Percentiles rank a stretch among this genome's conserved stretches.
Evolutionary conservation across 1,140 invertebrate genomes (phyloP).

Genomic region (Frieseomelitta varia): DNA sequence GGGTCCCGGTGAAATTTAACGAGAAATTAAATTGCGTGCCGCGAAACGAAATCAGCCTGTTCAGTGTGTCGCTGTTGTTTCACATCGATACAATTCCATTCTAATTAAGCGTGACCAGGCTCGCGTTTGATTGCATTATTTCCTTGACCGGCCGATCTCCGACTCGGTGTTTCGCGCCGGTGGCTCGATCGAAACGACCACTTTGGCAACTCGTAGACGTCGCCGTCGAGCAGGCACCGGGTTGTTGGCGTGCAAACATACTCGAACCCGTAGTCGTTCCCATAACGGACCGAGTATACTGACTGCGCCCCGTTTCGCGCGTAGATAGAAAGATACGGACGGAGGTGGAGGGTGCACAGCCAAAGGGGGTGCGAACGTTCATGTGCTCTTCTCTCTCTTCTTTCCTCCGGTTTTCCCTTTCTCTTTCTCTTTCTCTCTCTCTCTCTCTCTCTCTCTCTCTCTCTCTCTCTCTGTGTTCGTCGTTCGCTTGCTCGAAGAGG

Average conservation of each 20-base stretch:
- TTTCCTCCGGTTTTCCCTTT: neutral
- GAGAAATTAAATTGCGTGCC: constrained; percentile 62
- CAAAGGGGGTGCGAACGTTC: constrained; percentile 43
- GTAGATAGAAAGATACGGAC: constrained; percentile 47
- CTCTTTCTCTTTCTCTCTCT: neutral
- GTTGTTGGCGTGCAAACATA: constrained; percentile 35
- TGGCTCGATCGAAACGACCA: constrained; percentile 3
- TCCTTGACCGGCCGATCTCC: neutral
- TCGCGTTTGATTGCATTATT: neutral
- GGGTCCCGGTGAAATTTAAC: constrained; percentile 50
- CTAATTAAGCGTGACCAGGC: neutral
- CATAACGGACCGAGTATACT: constrained; percentile 46
- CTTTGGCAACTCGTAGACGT: constrained; percentile 35
- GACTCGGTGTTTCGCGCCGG: neutral
- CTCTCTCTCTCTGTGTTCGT: neutral
- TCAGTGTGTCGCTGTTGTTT: neutral
- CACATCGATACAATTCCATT: neutral
- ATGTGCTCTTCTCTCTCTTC: neutral
- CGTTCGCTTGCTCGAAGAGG: neutral
- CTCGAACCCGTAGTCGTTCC: constrained; percentile 48
- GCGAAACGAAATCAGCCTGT: neutral
- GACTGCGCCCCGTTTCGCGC: constrained; percentile 42
- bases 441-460: neutral
- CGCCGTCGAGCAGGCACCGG: constrained; percentile 4
- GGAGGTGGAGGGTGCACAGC: constrained; percentile 49